Conservation (phyloP, 1,140 invertebrate genomes). For the Psilanteris sp. region DNA sequence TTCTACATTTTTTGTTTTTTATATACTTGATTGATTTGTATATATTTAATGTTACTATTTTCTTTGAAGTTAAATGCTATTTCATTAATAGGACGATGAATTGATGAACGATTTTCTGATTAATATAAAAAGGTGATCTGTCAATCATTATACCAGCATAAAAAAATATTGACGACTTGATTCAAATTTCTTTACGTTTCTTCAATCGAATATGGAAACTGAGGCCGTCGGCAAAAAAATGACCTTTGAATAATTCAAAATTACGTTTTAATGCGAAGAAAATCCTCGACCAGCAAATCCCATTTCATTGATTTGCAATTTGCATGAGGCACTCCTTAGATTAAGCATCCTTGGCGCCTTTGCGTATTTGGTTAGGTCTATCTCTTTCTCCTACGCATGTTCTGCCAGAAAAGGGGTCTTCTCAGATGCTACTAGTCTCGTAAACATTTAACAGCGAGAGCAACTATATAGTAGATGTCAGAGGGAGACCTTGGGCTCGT, state of each 20-base stretch:
- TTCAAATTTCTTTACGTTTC: no score
- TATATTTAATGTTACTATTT: no score
- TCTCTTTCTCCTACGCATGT: conserved; percentile 53
- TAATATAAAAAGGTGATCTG: no score
- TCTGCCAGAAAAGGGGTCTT: conserved; percentile 41
- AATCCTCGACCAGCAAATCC: conserved; percentile 49
- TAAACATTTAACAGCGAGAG: conserved; percentile 23
- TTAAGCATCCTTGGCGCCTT: conserved; percentile 61
- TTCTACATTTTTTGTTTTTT: no score
- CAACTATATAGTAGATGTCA: conserved; percentile 14
- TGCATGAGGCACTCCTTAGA: conserved; percentile 29
- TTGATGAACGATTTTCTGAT: no score
- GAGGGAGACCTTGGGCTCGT: conserved; percentile 68
- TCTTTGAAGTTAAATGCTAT: no score
- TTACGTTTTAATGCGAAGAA: conserved; percentile 9
- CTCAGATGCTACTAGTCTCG: conserved; percentile 27
- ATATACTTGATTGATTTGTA: no score
- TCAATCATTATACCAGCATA: no score
- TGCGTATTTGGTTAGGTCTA: conserved; percentile 69
- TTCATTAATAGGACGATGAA: no score
- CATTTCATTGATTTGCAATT: conserved; percentile 30
- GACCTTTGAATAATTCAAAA: background rate
- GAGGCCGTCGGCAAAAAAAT: background rate
- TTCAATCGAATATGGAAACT: background rate
- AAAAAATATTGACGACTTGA: no score